phyloP scores from a whole-genome alignment of 2,888 invertebrate genomes.

The Therioaphis trifolii region DNA sequence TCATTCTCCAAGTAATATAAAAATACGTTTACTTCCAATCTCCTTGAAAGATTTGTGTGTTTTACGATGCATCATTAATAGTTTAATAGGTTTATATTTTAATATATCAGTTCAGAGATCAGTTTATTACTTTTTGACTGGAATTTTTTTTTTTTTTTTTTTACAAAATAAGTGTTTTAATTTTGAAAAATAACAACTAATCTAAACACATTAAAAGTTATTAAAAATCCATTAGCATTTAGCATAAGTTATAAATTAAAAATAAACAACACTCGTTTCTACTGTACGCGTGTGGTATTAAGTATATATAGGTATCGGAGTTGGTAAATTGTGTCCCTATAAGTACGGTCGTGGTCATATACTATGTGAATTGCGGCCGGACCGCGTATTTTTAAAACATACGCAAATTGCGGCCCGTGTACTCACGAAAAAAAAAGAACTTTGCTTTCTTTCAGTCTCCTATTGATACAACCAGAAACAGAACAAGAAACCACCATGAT shows the following conservation, averaged over 20 bases:
- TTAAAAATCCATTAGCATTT: constrained; percentile 52
- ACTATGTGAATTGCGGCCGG: no score
- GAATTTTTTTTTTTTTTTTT: not conserved
- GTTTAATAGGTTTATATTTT: not conserved
- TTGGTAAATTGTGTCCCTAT: no score
- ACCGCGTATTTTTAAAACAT: no score
- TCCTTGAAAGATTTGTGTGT: not conserved
- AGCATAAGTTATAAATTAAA: constrained; percentile 40
- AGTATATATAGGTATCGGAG: no score
- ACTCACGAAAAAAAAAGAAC: no score
- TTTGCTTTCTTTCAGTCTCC: no score
- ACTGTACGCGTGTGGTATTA: not conserved
- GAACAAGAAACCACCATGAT: no score
- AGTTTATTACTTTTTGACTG: constrained; percentile 16
- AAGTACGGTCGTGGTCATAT: no score
- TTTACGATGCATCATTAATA: constrained; percentile 6
- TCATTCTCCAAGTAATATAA: no score
- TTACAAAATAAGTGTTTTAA: constrained; percentile 27
- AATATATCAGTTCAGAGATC: not conserved
- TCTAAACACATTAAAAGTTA: constrained; percentile 34
- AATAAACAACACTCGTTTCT: constrained; percentile 23
- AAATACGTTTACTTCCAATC: no score
- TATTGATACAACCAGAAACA: no score
- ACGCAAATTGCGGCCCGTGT: no score
- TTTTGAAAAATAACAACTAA: not conserved